Conservation (phyloP, 1,140 invertebrate genomes). For the Mizuhopecten yessoensis region DNA sequence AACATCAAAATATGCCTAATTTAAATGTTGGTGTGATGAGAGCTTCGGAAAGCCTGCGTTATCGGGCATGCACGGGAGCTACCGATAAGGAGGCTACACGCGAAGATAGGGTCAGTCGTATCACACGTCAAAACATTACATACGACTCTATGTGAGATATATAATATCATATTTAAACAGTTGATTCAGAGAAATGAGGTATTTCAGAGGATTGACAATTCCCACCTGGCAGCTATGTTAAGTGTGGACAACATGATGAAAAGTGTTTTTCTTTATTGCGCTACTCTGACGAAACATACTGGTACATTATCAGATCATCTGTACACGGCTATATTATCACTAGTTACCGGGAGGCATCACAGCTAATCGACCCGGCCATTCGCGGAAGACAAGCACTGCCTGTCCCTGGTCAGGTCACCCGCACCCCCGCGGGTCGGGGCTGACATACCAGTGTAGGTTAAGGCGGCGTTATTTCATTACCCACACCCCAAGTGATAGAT, state of each 20-base stretch:
- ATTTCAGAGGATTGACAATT: not conserved
- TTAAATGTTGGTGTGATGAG: not conserved
- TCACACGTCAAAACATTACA: not conserved
- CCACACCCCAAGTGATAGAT: not conserved
- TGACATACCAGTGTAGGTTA: not conserved
- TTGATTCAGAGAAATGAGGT: not conserved
- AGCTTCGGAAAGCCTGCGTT: not conserved
- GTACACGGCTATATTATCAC: not conserved
- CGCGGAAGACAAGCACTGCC: not conserved
- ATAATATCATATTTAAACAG: not conserved
- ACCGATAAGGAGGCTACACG: not conserved
- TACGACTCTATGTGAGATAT: not conserved
- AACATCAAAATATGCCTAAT: not conserved
- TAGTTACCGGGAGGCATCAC: not conserved
- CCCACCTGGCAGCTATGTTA: not conserved
- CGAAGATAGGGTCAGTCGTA: not conserved
- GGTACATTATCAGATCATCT: not conserved
- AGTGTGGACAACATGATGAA: not conserved
- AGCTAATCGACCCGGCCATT: conserved; percentile 11
- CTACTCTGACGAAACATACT: not conserved
- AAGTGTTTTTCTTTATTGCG: not conserved
- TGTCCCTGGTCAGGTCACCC: conserved; percentile 7
- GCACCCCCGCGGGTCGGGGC: not conserved
- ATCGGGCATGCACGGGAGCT: not conserved
- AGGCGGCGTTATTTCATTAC: not conserved